These are phyloP conservation scores for Platerodrilus igneus DNA, from an alignment of 2,888 invertebrate genomes.

Conservation along the genomic window DNA sequence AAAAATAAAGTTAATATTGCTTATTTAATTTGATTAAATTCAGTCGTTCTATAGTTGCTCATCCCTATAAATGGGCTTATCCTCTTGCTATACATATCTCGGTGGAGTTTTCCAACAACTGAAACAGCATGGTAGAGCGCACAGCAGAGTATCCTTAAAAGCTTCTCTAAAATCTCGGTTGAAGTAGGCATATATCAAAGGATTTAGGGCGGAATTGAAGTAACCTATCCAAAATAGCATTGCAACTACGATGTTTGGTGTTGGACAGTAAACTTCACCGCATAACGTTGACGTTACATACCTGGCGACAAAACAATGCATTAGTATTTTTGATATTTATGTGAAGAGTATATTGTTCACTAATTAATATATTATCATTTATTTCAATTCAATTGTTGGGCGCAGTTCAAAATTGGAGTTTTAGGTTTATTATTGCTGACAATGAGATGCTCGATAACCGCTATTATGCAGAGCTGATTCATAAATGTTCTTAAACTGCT, in stretches of 20 bases:
- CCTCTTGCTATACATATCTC: conserved; percentile 48
- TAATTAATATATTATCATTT: too few relatives aligned
- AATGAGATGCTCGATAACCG: too few relatives aligned
- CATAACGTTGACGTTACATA: conserved; percentile 81
- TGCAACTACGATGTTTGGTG: conserved; percentile 64
- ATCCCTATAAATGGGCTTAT: conserved; percentile 37
- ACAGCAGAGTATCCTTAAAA: conserved; percentile 85
- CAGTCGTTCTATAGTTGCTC: conserved; percentile 39
- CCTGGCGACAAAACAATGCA: conserved; percentile 51
- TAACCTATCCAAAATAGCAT: conserved; percentile 93
- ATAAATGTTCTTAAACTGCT: too few relatives aligned
- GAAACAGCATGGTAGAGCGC: conserved; percentile 79
- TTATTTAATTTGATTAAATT: conserved; percentile 19
- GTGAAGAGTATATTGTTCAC: too few relatives aligned
- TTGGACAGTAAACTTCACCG: conserved; percentile 61
- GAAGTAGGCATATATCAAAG: conserved; percentile 93
- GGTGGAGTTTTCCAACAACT: conserved; percentile 67
- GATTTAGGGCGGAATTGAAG: conserved; percentile 92
- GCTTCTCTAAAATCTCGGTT: conserved; percentile 96
- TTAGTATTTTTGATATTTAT: too few relatives aligned
- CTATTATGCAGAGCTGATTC: too few relatives aligned
- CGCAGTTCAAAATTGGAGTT: too few relatives aligned
- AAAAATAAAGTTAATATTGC: too few relatives aligned
- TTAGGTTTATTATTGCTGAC: too few relatives aligned
- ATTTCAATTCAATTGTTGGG: too few relatives aligned